These are phyloP conservation scores for Drosophila borealis DNA, from an alignment of 2,888 invertebrate species.

Conservation along the genomic window DNA sequence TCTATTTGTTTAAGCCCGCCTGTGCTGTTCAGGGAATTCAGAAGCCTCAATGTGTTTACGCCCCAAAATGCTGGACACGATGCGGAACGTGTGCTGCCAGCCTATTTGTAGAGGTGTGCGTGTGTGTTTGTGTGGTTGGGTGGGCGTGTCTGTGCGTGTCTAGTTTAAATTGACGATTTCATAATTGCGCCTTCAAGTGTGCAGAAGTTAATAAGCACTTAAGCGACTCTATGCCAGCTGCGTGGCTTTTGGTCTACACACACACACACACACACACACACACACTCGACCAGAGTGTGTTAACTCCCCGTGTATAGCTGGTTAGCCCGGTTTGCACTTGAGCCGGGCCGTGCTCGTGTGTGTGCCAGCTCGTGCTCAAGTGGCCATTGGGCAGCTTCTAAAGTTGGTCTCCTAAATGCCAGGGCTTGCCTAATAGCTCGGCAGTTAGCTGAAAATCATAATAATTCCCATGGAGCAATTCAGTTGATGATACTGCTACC, in stretches of 20 bases:
- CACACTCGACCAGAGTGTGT: slow-evolving; percentile 24
- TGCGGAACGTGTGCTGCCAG: slow-evolving; percentile 29
- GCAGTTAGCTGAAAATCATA: slow-evolving; percentile 24
- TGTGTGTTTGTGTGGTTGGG: slow-evolving; percentile 20
- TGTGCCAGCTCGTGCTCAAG: slow-evolving; percentile 36
- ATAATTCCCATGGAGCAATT: slow-evolving; percentile 17
- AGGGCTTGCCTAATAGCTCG: slow-evolving; percentile 35
- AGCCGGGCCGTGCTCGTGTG: slow-evolving; percentile 14
- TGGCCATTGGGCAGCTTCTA: slow-evolving; percentile 27
- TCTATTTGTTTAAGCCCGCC: slow-evolving; percentile 42
- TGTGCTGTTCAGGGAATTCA: slow-evolving; percentile 36
- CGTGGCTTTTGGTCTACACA: slow-evolving; percentile 31
- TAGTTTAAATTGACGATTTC: slow-evolving; percentile 79
- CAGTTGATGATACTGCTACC: slow-evolving; percentile 28
- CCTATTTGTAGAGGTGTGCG: background rate
- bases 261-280: background rate
- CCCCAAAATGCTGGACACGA: slow-evolving; percentile 61
- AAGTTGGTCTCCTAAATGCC: slow-evolving; percentile 32
- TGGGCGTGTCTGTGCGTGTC: slow-evolving; percentile 46
- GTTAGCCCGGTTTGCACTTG: slow-evolving; percentile 44
- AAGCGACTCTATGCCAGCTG: slow-evolving; percentile 51
- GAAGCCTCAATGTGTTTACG: slow-evolving; percentile 47
- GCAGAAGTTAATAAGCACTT: slow-evolving; percentile 78
- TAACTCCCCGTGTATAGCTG: slow-evolving; percentile 27
- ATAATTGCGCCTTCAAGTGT: slow-evolving; percentile 78